Conservation (phyloP, 37 sponge, comb jelly and placozoan genomes). For the Agelas oroides region DNA sequence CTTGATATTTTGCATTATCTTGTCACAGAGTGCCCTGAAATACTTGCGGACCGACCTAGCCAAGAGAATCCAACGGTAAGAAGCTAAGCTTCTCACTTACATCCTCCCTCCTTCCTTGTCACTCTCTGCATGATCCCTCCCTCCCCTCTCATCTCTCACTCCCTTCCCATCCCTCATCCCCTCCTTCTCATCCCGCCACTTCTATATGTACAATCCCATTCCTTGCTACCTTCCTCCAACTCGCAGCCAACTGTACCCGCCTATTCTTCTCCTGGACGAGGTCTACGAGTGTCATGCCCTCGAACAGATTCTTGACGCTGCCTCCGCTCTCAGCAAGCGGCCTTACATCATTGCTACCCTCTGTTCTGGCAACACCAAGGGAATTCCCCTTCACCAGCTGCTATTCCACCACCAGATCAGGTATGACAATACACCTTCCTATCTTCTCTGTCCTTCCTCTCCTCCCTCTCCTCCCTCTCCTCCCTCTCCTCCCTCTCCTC, state of each 20-base stretch:
- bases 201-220: too few species aligned
- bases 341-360: conserved; percentile 78
- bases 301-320: conserved; percentile 58
- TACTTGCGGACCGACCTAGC: conserved; percentile 49
- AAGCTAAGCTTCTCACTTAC: not conserved
- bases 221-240: not conserved
- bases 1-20: not conserved
- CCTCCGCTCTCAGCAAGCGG: conserved; percentile 24
- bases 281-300: conserved; percentile 57
- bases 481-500: not conserved
- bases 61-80: conserved; percentile 39
- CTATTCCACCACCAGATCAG: conserved; percentile 69
- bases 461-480: not conserved
- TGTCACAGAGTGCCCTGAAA: conserved; percentile 8
- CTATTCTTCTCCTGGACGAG: conserved; percentile 61
- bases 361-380: conserved; percentile 49
- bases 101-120: too few species aligned
- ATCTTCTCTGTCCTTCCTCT: not conserved
- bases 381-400: conserved; percentile 67
- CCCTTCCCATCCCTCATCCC: not conserved
- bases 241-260: conserved; percentile 33
- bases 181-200: too few species aligned
- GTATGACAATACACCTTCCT: conserved; percentile 1
- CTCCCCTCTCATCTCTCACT: too few species aligned
- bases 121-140: too few species aligned